Evolutionary conservation across 1,140 invertebrate species (phyloP).

Genomic region (Phortica variegata): DNA sequence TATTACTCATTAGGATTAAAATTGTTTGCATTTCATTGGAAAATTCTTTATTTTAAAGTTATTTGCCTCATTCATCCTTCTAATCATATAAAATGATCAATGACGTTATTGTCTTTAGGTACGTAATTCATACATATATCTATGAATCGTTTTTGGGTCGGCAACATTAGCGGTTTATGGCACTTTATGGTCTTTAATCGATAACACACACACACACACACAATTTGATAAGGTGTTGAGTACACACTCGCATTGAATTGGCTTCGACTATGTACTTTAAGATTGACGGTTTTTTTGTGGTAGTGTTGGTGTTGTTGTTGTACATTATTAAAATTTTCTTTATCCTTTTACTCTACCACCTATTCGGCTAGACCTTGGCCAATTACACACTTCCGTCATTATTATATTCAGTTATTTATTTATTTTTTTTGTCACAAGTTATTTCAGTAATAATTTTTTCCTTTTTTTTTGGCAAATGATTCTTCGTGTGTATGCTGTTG

Average conservation of each 20-base stretch:
- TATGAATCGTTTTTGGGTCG: background rate
- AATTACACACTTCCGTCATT: background rate
- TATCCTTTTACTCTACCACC: too few relatives aligned
- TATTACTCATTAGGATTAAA: slow-evolving; percentile 28
- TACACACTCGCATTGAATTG: too few relatives aligned
- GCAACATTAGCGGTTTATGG: too few relatives aligned
- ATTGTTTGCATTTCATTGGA: background rate
- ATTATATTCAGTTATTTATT: background rate
- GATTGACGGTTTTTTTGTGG: background rate
- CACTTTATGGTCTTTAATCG: too few relatives aligned
- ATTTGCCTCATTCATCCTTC: slow-evolving; percentile 2
- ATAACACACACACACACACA: slow-evolving; percentile 11
- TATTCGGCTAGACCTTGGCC: too few relatives aligned
- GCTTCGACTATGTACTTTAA: background rate
- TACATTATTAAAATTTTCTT: too few relatives aligned
- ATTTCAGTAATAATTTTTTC: too few relatives aligned
- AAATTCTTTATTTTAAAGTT: background rate
- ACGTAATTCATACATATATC: background rate
- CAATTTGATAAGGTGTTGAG: slow-evolving; percentile 42
- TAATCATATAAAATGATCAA: slow-evolving; percentile 17
- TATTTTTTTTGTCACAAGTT: background rate
- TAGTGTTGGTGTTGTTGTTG: too few relatives aligned
- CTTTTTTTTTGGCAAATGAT: too few relatives aligned
- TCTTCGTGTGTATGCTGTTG: too few relatives aligned
- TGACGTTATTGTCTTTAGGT: slow-evolving; percentile 38